phyloP scores from a whole-genome alignment of 2,113 vertebrate genomes.

The Pangasianodon hypophthalmus region DNA sequence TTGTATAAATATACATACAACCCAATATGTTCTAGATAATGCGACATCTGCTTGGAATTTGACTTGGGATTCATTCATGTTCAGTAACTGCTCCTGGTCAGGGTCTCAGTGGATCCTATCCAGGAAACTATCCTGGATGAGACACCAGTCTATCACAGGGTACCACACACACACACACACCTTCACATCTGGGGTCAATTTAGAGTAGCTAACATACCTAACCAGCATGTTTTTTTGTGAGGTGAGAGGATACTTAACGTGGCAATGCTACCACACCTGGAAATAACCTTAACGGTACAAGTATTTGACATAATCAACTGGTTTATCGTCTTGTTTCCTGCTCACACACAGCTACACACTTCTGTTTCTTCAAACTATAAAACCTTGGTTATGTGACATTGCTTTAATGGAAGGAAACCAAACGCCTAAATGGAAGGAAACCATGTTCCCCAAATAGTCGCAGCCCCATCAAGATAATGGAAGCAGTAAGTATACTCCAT shows the following conservation, averaged over 20 bases:
- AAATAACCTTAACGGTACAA: neutral
- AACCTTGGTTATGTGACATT: neutral
- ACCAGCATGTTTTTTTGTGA: neutral
- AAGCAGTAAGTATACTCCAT: neutral
- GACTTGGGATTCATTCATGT: neutral
- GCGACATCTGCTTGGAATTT: neutral
- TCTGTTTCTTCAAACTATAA: conserved; percentile 1
- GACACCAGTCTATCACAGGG: too few relatives aligned
- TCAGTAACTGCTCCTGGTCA: neutral
- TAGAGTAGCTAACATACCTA: neutral
- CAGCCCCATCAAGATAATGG: neutral
- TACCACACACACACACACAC: neutral
- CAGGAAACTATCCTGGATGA: too few relatives aligned
- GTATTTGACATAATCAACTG: neutral
- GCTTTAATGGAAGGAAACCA: neutral
- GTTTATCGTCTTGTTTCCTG: neutral
- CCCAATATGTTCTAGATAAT: neutral
- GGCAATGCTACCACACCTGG: neutral
- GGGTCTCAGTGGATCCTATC: neutral
- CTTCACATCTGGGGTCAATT: neutral
- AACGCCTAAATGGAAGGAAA: neutral
- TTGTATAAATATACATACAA: neutral
- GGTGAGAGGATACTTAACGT: neutral
- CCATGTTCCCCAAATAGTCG: neutral
- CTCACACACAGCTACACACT: neutral